phyloP scores from a whole-genome alignment of 1,140 invertebrate genomes.

The Drosophila arawakana region DNA sequence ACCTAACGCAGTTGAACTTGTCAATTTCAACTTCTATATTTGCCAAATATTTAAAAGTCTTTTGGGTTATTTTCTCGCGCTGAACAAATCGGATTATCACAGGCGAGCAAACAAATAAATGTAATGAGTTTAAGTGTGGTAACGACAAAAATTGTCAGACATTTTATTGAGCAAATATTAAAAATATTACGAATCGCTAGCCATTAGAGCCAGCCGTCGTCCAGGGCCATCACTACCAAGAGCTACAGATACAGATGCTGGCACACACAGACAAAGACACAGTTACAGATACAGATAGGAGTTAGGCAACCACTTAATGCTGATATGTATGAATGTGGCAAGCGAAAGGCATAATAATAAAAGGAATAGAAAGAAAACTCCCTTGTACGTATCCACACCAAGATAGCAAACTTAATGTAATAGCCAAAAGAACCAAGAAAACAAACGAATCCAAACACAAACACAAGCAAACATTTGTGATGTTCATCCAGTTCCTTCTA shows the following conservation, averaged over 20 bases:
- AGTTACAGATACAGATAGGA: slow-evolving; percentile 41
- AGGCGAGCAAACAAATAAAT: slow-evolving; percentile 65
- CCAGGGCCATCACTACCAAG: slow-evolving; percentile 26
- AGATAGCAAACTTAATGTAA: slow-evolving; percentile 77
- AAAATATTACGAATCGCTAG: slow-evolving; percentile 80
- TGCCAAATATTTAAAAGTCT: not conserved
- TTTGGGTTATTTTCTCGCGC: not conserved
- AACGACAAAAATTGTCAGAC: slow-evolving; percentile 70
- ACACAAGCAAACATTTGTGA: slow-evolving; percentile 48
- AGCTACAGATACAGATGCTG: slow-evolving; percentile 23
- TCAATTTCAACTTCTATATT: too few relatives aligned
- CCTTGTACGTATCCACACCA: slow-evolving; percentile 24
- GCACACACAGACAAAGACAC: slow-evolving; percentile 17
- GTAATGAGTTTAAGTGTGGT: slow-evolving; percentile 78
- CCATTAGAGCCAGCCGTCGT: slow-evolving; percentile 76
- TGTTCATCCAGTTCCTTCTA: slow-evolving; percentile 33
- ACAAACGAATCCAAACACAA: slow-evolving; percentile 47
- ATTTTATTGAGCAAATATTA: slow-evolving; percentile 82
- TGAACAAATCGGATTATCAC: slow-evolving; percentile 42
- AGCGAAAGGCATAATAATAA: slow-evolving; percentile 5
- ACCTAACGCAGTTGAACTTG: too few relatives aligned
- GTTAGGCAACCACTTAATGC: slow-evolving; percentile 60
- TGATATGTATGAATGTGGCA: slow-evolving; percentile 60
- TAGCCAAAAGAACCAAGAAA: slow-evolving; percentile 63
- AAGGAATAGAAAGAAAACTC: slow-evolving; percentile 24